Conservation (phyloP, 2,113 vertebrate genomes). For the Thamnophis sirtalis region DNA sequence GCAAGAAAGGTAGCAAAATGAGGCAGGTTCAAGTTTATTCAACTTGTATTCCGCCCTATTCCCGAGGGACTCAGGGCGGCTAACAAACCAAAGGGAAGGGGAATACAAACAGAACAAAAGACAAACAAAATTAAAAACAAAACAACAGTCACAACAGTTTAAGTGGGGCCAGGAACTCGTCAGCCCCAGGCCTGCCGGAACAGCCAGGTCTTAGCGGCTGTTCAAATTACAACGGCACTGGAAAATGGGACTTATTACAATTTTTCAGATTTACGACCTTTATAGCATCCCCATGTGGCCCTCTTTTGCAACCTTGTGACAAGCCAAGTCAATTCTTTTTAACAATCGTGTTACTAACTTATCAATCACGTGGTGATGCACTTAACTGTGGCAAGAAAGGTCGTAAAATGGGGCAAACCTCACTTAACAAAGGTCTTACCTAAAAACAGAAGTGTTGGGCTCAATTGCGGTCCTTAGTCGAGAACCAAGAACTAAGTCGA, state of each 20-base stretch:
- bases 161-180: too few species aligned
- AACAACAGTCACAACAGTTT: too few species aligned
- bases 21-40: too few species aligned
- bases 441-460: neutral
- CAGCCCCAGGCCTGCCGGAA: too few species aligned
- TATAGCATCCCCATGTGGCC: neutral
- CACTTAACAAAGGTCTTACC: neutral
- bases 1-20: too few species aligned
- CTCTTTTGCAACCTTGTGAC: neutral
- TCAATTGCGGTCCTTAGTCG: neutral
- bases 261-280: neutral
- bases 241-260: neutral
- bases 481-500: neutral
- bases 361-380: neutral
- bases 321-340: neutral
- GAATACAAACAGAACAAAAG: too few species aligned
- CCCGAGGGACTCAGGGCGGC: too few species aligned
- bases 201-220: too few species aligned
- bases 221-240: neutral
- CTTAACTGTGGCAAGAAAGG: neutral
- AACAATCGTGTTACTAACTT: too few species aligned
- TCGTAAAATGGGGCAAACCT: neutral
- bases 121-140: too few species aligned
- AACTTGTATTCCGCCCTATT: too few species aligned
- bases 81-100: too few species aligned